Percentiles rank a stretch among this genome's conserved stretches.
Conservation (phyloP, 2,113 vertebrate genomes). For the Nothocercus nigrocapillus region DNA sequence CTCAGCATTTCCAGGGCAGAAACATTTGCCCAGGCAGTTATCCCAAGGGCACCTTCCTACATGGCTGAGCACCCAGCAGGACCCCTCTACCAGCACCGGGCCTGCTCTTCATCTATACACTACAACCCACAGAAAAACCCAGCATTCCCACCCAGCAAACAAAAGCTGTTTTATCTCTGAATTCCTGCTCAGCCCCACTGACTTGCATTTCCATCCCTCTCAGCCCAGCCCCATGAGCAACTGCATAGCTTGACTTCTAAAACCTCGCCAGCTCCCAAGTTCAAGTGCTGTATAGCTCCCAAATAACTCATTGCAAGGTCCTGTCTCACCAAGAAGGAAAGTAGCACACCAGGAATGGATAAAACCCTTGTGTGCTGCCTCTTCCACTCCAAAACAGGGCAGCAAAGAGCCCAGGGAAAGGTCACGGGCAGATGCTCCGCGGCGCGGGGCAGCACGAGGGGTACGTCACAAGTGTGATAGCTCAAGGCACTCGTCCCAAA, state of each 20-base stretch:
- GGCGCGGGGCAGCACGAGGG: rapidly evolving
- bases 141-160: background rate
- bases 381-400: background rate
- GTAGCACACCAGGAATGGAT: background rate
- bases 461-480: background rate
- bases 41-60: too few relatives aligned
- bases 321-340: background rate
- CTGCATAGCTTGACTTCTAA: background rate
- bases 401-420: background rate
- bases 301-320: background rate
- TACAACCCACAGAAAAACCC: background rate
- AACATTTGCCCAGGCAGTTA: background rate
- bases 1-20: rapidly evolving
- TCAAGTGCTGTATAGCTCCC: background rate
- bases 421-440: background rate
- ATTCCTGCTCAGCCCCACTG: background rate
- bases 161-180: background rate
- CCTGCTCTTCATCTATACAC: background rate
- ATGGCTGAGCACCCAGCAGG: too few relatives aligned
- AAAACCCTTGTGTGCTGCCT: background rate
- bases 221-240: too few relatives aligned
- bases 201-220: background rate
- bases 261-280: background rate
- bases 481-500: background rate
- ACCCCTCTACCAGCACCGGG: too few relatives aligned